Percentiles rank a stretch among this genome's conserved stretches.
These are phyloP conservation scores for Coluber constrictor DNA, from an alignment of 2,797 vertebrate genomes.

Conservation along the genomic window DNA sequence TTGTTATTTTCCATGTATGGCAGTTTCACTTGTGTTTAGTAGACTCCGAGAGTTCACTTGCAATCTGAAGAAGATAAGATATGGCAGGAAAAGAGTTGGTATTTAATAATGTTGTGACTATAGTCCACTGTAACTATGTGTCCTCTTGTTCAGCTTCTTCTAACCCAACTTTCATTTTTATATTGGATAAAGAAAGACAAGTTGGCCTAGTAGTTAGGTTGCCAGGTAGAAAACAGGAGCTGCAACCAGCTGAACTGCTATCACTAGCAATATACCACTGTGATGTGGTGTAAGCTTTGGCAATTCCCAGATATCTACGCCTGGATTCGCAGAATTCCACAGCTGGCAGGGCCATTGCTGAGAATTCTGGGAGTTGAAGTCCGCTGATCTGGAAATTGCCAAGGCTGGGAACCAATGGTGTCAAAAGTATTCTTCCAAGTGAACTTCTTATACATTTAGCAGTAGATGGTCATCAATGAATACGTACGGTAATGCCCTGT, in stretches of 20 bases:
- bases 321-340: background rate
- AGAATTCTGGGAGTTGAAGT: background rate
- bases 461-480: conserved; percentile 37
- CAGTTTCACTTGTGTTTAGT: background rate
- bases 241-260: background rate
- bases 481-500: conserved; percentile 49
- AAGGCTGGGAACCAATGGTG: background rate
- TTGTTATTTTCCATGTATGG: background rate
- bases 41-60: too few species aligned
- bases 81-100: too few species aligned
- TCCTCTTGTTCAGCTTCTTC: background rate
- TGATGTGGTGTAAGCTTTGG: background rate
- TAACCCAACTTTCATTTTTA: background rate
- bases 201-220: too few species aligned
- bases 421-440: background rate
- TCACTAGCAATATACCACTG: background rate
- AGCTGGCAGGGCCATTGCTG: background rate
- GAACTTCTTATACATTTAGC: background rate
- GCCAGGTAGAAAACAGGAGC: too few species aligned
- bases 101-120: too few species aligned
- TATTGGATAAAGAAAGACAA: too few species aligned
- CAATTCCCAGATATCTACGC: background rate
- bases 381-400: background rate
- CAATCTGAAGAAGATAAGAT: too few species aligned
- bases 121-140: too few species aligned